These are phyloP conservation scores for Rhadinocentrus ornatus DNA, from an alignment of 2,797 vertebrate genomes.

Conservation along the genomic window DNA sequence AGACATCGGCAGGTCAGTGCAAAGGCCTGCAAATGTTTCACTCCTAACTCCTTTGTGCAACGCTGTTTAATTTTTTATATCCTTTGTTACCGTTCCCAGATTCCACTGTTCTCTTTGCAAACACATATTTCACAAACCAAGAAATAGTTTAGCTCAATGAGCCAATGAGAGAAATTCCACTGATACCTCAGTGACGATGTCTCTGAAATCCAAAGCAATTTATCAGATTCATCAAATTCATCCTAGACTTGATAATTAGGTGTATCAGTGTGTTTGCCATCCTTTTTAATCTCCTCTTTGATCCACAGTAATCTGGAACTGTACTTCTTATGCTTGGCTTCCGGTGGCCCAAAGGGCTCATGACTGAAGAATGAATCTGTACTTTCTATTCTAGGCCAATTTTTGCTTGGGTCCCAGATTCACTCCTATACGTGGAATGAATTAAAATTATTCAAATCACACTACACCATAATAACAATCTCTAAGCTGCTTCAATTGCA, in stretches of 20 bases:
- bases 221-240: too few relatives aligned
- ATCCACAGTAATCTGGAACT: slow-evolving; percentile 75
- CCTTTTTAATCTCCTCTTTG: slow-evolving; percentile 79
- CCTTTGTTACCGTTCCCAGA: slow-evolving; percentile 2
- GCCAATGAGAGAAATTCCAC: slow-evolving; percentile 24
- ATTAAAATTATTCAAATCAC: slow-evolving; percentile 58
- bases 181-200: slow-evolving; percentile 35
- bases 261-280: slow-evolving; percentile 67
- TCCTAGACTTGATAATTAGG: slow-evolving; percentile 69
- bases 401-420: slow-evolving; percentile 36
- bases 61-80: slow-evolving; percentile 28
- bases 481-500: slow-evolving; percentile 36
- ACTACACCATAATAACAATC: slow-evolving; percentile 44
- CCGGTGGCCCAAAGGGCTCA: slow-evolving; percentile 48
- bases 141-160: slow-evolving; percentile 10
- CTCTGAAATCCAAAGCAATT: slow-evolving; percentile 55
- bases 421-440: slow-evolving; percentile 33
- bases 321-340: slow-evolving; percentile 65
- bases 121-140: slow-evolving; percentile 23
- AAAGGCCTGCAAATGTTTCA: slow-evolving; percentile 25
- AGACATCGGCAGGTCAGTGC: slow-evolving; percentile 19
- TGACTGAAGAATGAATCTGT: slow-evolving; percentile 50
- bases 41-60: slow-evolving; percentile 18
- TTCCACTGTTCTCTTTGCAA: slow-evolving; percentile 1
- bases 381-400: slow-evolving; percentile 49